Evolutionary conservation across 2,797 vertebrate species (phyloP), one percentile per base, ranked within the genome.

Genomic region (Crocodylus rhombifer): DNA sequence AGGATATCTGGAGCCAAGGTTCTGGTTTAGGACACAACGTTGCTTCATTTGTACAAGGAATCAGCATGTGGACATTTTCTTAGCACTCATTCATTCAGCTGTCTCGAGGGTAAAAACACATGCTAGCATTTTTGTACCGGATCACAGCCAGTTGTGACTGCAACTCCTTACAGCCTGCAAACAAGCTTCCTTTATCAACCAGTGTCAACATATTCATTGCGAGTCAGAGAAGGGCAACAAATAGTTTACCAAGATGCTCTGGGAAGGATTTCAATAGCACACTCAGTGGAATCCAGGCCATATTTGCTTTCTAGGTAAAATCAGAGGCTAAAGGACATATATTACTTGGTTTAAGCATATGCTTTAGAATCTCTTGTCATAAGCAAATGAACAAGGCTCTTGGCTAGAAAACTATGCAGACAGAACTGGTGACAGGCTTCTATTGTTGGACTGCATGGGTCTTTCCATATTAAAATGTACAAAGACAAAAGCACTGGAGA

Each of bases 161-260:
- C 90, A 86, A 55, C 30, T 86, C 86, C 84, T 60, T 77, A 94
- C 18, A 85, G 86, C 26, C 74, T 84, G 60, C 76, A 92, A 93
- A 92, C 1, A 92, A 21, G 63, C 1, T 21, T 73, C 71, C 87
- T 96, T 89, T 67, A 84, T 92, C 80, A 92, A 80, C 26, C 77
- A 73, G 14, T 76, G 79, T 61, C 30, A 92, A 93, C 71, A 33
- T 33, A 76, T 69, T 83, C 84, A 86, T 80, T 92, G 85, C 36
- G 91, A 94, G 30, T 92, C 87, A 88, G 79, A 90, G 87, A 91
- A 64, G 7, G 77, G 23, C n/a, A 93, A 93, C 77, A 87, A 84
- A 51, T 51, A 90, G 56, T 86, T 94, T 87, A 91, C 79, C 78
- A 93, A 91, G 57, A 62, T 93, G 28, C 74, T 84, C 80, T 83